Conservation (phyloP, 2,797 vertebrate genomes). For the Sebastes matsubarae region DNA sequence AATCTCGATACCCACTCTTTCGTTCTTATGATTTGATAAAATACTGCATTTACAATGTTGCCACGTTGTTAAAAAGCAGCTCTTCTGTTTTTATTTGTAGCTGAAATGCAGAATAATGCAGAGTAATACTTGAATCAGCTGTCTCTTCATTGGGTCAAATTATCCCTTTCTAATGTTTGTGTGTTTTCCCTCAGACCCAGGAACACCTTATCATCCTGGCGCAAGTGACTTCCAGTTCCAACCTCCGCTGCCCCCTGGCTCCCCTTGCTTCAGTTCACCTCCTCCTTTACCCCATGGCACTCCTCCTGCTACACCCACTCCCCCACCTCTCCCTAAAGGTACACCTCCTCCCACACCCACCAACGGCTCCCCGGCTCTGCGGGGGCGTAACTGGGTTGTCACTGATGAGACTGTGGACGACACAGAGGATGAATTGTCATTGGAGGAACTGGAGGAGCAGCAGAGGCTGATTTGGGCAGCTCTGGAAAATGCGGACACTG, state of each 20-base stretch:
- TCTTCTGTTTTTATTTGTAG: neutral
- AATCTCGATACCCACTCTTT: neutral
- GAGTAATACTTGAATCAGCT: neutral
- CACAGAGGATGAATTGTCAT: slow-evolving; percentile 89
- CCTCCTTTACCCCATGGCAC: slow-evolving; percentile 90
- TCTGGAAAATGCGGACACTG: slow-evolving; percentile 89
- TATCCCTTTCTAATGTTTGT: neutral
- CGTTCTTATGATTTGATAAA: neutral
- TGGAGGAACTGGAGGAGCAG: slow-evolving; percentile 97
- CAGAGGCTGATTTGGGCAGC: slow-evolving; percentile 94
- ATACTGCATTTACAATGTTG: neutral
- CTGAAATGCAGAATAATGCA: neutral
- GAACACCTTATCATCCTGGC: slow-evolving; percentile 62
- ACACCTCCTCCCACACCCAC: slow-evolving; percentile 84
- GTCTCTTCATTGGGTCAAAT: neutral
- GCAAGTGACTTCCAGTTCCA: slow-evolving; percentile 87
- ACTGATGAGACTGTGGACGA: slow-evolving; percentile 76
- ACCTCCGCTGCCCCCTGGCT: slow-evolving; percentile 87
- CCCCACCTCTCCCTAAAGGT: slow-evolving; percentile 87
- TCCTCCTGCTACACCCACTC: slow-evolving; percentile 86
- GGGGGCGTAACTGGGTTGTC: slow-evolving; percentile 50
- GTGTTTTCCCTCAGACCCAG: slow-evolving; percentile 70
- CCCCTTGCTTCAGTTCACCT: slow-evolving; percentile 82
- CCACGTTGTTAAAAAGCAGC: neutral
- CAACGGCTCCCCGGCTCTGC: slow-evolving; percentile 76